Percentiles rank a stretch among this genome's conserved stretches.
These are phyloP conservation scores for Tonatia bakeri DNA, from an alignment of 2,113 vertebrate genomes.

Conservation along the genomic window DNA sequence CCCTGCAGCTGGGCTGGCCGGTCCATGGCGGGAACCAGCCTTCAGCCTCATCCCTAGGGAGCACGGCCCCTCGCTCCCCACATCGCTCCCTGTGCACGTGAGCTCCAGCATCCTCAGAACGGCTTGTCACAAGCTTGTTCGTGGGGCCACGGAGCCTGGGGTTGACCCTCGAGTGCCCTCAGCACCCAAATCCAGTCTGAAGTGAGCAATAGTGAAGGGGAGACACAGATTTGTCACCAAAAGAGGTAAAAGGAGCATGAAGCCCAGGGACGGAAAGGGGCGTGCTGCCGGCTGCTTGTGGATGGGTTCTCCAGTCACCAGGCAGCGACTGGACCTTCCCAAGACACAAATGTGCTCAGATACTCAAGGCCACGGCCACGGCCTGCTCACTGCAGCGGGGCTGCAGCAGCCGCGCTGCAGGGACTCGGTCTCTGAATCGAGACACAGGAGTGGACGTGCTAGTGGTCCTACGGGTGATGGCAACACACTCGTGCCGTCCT, in stretches of 20 bases:
- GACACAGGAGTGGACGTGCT: neutral
- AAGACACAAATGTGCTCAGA: neutral
- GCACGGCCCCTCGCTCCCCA: accelerated
- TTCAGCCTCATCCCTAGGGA: neutral
- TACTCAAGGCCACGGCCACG: neutral
- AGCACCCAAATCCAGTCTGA: neutral
- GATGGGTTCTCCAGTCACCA: accelerated
- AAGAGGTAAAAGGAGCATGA: neutral
- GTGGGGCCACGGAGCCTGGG: neutral
- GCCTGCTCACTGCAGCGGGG: neutral
- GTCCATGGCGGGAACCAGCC: no score
- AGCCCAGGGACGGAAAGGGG: neutral
- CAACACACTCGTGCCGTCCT: accelerated
- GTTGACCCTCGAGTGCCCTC: neutral
- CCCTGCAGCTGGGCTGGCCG: accelerated
- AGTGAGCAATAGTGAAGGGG: no score
- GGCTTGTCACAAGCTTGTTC: neutral
- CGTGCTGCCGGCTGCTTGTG: accelerated
- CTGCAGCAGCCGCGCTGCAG: neutral
- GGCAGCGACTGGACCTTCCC: neutral
- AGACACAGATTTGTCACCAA: neutral
- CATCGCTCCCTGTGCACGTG: accelerated
- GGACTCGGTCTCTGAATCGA: no score
- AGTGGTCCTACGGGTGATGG: neutral
- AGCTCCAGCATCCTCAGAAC: neutral